Base-by-base conservation (phyloP, 2,888 invertebrate species). In the Melipona beecheii region DNA sequence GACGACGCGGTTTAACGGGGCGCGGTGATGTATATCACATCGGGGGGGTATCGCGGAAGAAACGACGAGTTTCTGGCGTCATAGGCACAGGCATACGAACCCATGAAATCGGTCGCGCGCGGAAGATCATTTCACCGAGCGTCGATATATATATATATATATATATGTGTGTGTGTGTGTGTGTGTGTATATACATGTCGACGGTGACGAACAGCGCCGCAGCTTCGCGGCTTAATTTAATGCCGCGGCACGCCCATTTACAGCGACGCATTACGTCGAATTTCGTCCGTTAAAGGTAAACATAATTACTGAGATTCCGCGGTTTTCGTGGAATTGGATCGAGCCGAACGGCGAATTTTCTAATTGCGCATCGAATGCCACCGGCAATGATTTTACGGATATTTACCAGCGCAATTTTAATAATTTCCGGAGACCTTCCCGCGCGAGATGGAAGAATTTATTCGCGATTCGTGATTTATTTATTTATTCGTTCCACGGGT, bases 251-350 rank as follows among this genome's bases (percentile, higher is more conserved):
- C 81, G 78, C 83, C 89, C 83, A 87, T 87, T 87, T 84, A 81
- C 78, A 70, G 82, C 77, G 81, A 82, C 79, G 78, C 84, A 75
- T 89, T 89, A 87, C 89, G 75, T 83, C 71, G 87, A 83, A 83
- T 89, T 89, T 82, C 87, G 85, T 87, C 89, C 89, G 80, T 89
- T 89, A 89, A 31, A 83, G 81, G 87, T 71, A 89, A 88, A 88
- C 83, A 87, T 84, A 85, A 88, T 88, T 89, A 89, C 81, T 74
- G 89, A 83, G 87, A 87, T 88, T 85, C 85, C 79, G 87, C 74
- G 82, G 83, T 72, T 31, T 9, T 52, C 78, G 75, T 89, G 31
- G 31, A 87, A 89, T 81, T 85, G 81, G 75, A 77, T 9, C 79
- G 85, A 75, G 80, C 36, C 58, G 21, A 43, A 24, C 68, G 36